Conservation (phyloP, 2,113 vertebrate species). For the Lichenostomus cassidix region DNA sequence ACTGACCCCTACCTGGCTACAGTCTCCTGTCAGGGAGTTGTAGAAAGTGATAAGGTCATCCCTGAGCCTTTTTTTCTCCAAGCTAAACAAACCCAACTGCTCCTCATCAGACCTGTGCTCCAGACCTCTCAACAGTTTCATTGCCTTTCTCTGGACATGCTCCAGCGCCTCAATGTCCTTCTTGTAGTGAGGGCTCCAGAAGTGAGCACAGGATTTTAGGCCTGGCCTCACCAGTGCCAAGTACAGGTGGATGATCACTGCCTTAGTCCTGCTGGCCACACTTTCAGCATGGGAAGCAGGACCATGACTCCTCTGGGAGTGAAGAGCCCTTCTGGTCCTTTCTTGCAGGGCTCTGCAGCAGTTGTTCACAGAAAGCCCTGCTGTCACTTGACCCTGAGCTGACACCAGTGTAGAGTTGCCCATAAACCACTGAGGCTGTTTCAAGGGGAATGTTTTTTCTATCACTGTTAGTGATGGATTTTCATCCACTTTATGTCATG, state of each 20-base stretch:
- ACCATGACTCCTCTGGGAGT: neutral
- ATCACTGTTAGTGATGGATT: neutral
- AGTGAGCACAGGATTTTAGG: neutral
- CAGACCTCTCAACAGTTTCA: neutral
- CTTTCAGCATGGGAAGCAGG: rapidly evolving
- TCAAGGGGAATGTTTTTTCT: neutral
- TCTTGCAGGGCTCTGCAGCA: rapidly evolving
- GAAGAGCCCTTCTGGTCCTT: neutral
- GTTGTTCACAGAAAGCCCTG: rapidly evolving
- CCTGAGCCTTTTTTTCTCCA: neutral
- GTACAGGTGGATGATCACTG: neutral
- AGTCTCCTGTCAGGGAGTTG: neutral
- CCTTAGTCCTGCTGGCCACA: neutral
- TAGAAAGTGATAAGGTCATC: rapidly evolving
- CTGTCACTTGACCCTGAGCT: rapidly evolving
- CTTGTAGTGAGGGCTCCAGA: neutral
- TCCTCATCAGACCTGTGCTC: neutral
- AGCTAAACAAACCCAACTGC: neutral
- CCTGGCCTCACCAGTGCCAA: neutral
- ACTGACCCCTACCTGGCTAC: rapidly evolving
- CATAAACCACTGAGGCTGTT: neutral
- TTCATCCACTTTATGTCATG: neutral
- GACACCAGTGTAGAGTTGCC: rapidly evolving
- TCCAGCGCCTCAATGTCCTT: neutral
- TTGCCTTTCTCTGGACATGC: rapidly evolving